Evolutionary conservation across 2,797 vertebrate genomes (phyloP).

Genomic region (Pristis pectinata): DNA sequence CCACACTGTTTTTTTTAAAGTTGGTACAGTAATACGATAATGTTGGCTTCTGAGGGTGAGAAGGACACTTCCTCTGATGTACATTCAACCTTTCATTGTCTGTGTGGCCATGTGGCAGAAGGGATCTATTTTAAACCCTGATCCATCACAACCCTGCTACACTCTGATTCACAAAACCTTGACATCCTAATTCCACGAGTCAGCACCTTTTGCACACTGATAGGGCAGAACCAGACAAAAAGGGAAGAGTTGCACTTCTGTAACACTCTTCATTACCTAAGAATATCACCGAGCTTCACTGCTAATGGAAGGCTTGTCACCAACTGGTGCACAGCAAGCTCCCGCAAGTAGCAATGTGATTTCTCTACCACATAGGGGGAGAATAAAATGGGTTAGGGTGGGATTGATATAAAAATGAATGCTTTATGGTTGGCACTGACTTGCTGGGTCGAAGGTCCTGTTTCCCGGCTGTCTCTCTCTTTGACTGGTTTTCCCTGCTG

Average conservation of each 20-base stretch:
- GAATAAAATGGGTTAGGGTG: too few relatives aligned
- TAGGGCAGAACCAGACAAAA: neutral
- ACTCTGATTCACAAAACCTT: neutral
- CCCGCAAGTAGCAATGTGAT: neutral
- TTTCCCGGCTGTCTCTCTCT: too few relatives aligned
- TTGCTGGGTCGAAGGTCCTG: too few relatives aligned
- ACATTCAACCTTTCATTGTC: neutral
- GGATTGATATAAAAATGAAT: too few relatives aligned
- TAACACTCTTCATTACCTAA: neutral
- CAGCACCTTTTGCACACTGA: neutral
- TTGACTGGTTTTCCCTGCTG: too few relatives aligned
- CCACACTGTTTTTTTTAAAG: too few relatives aligned
- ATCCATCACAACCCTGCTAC: neutral
- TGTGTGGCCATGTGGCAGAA: neutral
- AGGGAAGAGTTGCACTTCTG: neutral
- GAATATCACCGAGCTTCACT: too few relatives aligned
- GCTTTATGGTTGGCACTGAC: too few relatives aligned
- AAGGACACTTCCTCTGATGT: neutral
- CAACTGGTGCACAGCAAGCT: neutral
- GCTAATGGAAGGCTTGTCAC: too few relatives aligned
- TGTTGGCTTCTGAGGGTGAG: neutral
- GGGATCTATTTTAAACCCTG: neutral
- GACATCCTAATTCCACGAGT: neutral
- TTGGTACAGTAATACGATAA: too few relatives aligned
- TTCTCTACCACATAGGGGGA: too few relatives aligned